A percentile compares a stretch with the other conserved stretches of the same genome.
Evolutionary conservation across 2,113 vertebrate species (phyloP).

Genomic region (Lepus europaeus): DNA sequence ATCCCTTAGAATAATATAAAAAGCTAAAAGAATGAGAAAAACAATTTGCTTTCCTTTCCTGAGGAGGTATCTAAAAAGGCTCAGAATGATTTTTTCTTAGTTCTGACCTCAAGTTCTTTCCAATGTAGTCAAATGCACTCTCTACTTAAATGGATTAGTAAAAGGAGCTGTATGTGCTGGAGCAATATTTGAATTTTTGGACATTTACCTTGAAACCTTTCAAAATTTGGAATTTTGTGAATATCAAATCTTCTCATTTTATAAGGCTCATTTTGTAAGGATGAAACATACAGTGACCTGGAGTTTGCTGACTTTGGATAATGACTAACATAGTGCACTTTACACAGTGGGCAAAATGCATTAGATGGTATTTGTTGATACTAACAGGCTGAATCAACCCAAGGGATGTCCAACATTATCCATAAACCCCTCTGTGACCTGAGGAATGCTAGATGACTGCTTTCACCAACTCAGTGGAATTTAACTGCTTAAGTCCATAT

Average conservation of each 20-base stretch:
- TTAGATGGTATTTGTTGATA: neutral
- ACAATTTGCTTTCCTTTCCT: neutral
- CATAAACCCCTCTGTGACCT: neutral
- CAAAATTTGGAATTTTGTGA: neutral
- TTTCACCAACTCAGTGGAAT: neutral
- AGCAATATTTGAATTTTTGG: neutral
- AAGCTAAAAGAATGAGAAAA: neutral
- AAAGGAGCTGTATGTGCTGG: neutral
- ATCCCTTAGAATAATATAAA: neutral
- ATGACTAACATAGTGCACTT: neutral
- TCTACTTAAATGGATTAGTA: neutral
- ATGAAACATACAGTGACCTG: neutral
- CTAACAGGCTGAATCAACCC: neutral
- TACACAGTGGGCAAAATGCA: neutral
- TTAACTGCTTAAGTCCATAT: neutral
- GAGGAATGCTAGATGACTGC: neutral
- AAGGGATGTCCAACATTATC: accelerated
- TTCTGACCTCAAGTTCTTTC: neutral
- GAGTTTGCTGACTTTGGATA: neutral
- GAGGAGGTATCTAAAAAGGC: neutral
- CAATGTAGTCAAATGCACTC: neutral
- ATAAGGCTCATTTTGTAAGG: neutral
- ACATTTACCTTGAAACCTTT: neutral
- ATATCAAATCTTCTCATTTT: neutral
- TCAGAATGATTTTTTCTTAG: neutral